Evolutionary conservation across 1,140 invertebrate genomes (phyloP), one percentile per base, ranked within the genome.

Genomic region (Manduca sexta): DNA sequence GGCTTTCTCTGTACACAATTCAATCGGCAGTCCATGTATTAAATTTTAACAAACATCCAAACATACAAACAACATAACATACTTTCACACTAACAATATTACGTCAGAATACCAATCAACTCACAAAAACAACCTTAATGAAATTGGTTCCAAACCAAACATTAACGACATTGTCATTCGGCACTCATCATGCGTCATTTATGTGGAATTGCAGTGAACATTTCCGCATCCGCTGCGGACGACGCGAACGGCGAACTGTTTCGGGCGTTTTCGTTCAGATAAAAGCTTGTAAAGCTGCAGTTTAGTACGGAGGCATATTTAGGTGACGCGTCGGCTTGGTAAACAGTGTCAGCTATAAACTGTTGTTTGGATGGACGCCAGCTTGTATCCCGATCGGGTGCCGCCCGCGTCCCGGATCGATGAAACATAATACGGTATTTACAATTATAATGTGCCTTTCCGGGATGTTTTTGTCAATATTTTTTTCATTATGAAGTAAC

Each of bases 301-400:
- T 43, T 53, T 14, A 41, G 18, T 41, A 49, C 49, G 54, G 48
- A 40, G 47, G 56, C 58, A 67, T 61, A 74, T 70, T 69, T 64
- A 52, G 63, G 58, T 48, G 64, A 63, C 63, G 60, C 52, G 52
- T 44, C 47, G 56, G 52, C 45, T 58, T 41, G 14, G 65, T 59
- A 69, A 76, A 74, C 67, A 68, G 60, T 56, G 56, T 53, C 55
- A 52, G 67, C 59, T 60, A 73, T 78, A 71, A 79, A 69, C 54
- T 52, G 51, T 55, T 58, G 60, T 66, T 78, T 82, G 72, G 78
- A 77, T 63, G 54, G 39, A 45, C 57, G 74, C 75, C 75, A 79
- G 56, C 30, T 43, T 38, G 56, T 33, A 38, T 46, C 44, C 52
- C 56, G 56, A 55, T 61, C 56, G 45, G 45, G 46, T 21, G 16